Conservation (phyloP, 2,888 invertebrate genomes). For the Platypus cylindrus region DNA sequence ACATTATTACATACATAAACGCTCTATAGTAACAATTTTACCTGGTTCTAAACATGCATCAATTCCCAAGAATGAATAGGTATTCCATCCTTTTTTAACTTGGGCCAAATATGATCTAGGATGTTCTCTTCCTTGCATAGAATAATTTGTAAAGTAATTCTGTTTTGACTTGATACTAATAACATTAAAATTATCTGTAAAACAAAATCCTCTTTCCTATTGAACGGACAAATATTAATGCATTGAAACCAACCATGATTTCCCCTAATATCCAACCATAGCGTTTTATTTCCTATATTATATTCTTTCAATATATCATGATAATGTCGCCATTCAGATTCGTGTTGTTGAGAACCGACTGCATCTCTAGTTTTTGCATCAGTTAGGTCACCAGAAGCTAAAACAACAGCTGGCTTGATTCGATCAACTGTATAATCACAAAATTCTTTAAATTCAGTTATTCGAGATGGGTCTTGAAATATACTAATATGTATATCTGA, state of each 20-base stretch:
- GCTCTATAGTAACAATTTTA: neutral
- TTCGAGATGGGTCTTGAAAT: slow-evolving; percentile 61
- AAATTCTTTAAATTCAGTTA: slow-evolving; percentile 66
- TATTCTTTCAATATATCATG: slow-evolving; percentile 53
- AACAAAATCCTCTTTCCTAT: too few relatives aligned
- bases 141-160: slow-evolving; percentile 68
- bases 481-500: slow-evolving; percentile 83
- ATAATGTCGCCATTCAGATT: slow-evolving; percentile 75
- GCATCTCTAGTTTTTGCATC: slow-evolving; percentile 72
- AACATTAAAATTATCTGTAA: slow-evolving; percentile 82
- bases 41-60: slow-evolving; percentile 84
- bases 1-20: neutral
- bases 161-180: slow-evolving; percentile 50
- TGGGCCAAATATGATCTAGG: slow-evolving; percentile 63
- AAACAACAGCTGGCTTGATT: slow-evolving; percentile 62
- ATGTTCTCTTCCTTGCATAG: slow-evolving; percentile 59
- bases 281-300: slow-evolving; percentile 52
- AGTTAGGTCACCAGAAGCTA: slow-evolving; percentile 80
- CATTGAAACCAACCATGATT: slow-evolving; percentile 62
- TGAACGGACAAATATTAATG: too few relatives aligned
- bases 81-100: slow-evolving; percentile 42
- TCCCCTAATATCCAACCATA: slow-evolving; percentile 83
- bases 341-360: slow-evolving; percentile 68
- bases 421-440: slow-evolving; percentile 58
- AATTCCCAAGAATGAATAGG: slow-evolving; percentile 70